Percentiles rank a stretch among this genome's conserved stretches.
Evolutionary conservation across 2,113 vertebrate genomes (phyloP).

Genomic region (Clarias magur): DNA sequence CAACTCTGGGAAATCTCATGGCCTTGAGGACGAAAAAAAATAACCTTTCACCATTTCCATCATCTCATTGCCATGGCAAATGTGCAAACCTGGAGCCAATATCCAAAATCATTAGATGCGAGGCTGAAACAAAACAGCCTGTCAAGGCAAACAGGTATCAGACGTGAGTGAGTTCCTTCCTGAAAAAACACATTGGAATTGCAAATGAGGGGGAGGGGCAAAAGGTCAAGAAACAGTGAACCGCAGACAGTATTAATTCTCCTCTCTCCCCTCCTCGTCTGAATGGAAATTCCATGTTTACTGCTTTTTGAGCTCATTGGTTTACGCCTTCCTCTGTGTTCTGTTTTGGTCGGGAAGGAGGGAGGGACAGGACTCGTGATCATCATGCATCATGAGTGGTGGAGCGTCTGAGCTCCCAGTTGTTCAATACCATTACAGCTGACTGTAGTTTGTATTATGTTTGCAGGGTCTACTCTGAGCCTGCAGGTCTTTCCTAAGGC

Average conservation of each 20-base stretch:
- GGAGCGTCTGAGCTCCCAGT: constrained; percentile 45
- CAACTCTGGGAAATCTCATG: not conserved
- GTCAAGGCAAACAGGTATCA: constrained; percentile 30
- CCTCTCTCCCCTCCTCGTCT: constrained; percentile 59
- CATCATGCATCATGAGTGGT: constrained; percentile 54
- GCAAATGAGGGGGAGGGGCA: constrained; percentile 61
- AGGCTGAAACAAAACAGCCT: constrained; percentile 28
- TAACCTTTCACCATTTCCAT: not conserved
- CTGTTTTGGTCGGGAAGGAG: constrained; percentile 56
- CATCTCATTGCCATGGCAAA: not conserved
- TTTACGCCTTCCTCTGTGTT: constrained; percentile 43
- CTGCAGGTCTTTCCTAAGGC: constrained; percentile 49
- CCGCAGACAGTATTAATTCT: constrained; percentile 65
- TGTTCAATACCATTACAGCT: constrained; percentile 71
- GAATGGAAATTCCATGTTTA: constrained; percentile 74
- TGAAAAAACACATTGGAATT: constrained; percentile 71
- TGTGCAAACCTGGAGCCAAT: not conserved
- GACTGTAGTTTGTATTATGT: constrained; percentile 69
- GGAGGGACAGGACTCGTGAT: constrained; percentile 55
- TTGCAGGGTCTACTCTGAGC: constrained; percentile 77
- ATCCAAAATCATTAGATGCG: constrained; percentile 26
- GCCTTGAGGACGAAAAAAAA: not conserved
- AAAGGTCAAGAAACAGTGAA: constrained; percentile 70
- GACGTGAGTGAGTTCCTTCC: constrained; percentile 39
- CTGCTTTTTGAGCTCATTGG: constrained; percentile 63